These are phyloP conservation scores for Callithrix jacchus DNA, from an alignment of 2,113 vertebrate species.

Conservation along the genomic window DNA sequence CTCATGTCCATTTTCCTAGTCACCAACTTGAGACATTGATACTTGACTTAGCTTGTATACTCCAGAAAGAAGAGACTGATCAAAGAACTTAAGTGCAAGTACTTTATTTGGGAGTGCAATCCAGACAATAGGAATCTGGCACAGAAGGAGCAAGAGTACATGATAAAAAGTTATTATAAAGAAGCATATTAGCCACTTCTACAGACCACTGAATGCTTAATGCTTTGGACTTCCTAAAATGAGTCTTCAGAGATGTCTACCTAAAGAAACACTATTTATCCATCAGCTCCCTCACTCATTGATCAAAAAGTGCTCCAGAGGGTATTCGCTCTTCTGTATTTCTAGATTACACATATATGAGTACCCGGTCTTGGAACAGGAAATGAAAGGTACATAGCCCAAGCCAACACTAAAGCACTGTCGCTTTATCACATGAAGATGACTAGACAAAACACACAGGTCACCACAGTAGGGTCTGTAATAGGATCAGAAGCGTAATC, in stretches of 20 bases:
- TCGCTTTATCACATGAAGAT: not conserved
- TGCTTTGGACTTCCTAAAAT: not conserved
- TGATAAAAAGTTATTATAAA: not conserved
- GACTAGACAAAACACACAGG: not conserved
- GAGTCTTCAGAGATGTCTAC: not conserved
- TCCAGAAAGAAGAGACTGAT: not conserved
- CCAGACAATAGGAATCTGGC: not conserved
- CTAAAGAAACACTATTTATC: not conserved
- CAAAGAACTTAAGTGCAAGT: not conserved
- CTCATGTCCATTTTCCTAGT: not conserved
- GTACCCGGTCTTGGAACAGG: not conserved
- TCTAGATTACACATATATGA: not conserved
- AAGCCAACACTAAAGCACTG: not conserved
- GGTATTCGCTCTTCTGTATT: not conserved
- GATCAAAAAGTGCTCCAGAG: not conserved
- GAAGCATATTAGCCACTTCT: not conserved
- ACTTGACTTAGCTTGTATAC: not conserved
- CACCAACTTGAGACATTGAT: not conserved
- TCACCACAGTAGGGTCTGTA: not conserved
- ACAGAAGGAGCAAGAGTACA: not conserved
- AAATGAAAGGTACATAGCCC: not conserved
- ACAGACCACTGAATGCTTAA: not conserved
- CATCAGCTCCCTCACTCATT: not conserved
- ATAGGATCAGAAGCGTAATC: not conserved
- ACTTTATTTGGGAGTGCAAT: not conserved